These are phyloP conservation scores for Therioaphis trifolii DNA, from an alignment of 2,888 invertebrate species.

Conservation along the genomic window DNA sequence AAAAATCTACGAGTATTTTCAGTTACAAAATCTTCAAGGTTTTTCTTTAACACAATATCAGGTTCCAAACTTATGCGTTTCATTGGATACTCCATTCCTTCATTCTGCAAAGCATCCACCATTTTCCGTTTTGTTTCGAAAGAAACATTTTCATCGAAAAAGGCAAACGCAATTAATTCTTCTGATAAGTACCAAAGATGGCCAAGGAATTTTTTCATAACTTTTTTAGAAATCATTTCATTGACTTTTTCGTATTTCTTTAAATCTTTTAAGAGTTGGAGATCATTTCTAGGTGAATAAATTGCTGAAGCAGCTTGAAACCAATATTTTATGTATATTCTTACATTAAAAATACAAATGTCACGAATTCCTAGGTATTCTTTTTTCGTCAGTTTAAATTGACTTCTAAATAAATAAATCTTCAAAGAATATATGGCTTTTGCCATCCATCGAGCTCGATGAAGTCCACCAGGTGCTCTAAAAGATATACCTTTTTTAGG, in stretches of 20 bases:
- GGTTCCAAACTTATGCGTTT: not conserved
- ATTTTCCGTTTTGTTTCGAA: not conserved
- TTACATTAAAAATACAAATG: conserved; percentile 63
- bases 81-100: not conserved
- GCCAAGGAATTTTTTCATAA: conserved; percentile 63
- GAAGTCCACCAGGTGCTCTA: conserved; percentile 65
- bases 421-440: conserved; percentile 64
- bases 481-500: conserved; percentile 69
- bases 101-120: not conserved
- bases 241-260: conserved; percentile 52
- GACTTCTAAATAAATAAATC: conserved; percentile 43
- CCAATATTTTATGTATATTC: conserved; percentile 44
- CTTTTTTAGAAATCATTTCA: conserved; percentile 55
- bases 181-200: conserved; percentile 65
- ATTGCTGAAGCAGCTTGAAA: conserved; percentile 13
- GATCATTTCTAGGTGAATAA: conserved; percentile 62
- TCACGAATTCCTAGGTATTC: conserved; percentile 64
- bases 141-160: conserved; percentile 63
- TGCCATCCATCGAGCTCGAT: conserved; percentile 65
- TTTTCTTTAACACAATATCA: not conserved
- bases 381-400: conserved; percentile 64
- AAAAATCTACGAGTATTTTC: not conserved
- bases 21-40: not conserved
- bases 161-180: conserved; percentile 64
- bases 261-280: conserved; percentile 58